These are phyloP conservation scores for Cydia pomonella DNA, from an alignment of 1,140 invertebrate species.

Conservation along the genomic window DNA sequence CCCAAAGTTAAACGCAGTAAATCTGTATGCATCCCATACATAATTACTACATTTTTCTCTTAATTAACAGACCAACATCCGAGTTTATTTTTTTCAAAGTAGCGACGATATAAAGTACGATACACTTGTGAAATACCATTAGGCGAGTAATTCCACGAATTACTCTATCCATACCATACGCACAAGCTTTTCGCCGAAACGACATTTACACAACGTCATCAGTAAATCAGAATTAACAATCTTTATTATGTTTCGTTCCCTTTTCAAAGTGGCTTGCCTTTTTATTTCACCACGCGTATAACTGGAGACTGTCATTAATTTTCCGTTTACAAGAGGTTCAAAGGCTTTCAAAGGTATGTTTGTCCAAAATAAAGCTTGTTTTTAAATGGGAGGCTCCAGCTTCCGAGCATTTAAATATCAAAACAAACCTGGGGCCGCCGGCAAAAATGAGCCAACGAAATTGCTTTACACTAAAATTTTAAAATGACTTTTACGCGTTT, in stretches of 20 bases:
- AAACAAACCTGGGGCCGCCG: not conserved
- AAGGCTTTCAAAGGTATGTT: constrained; percentile 25
- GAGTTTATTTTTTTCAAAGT: no score
- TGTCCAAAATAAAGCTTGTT: constrained; percentile 30
- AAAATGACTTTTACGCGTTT: constrained; percentile 5
- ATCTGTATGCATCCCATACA: no score
- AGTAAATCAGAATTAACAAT: not conserved
- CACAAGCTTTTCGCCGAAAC: not conserved
- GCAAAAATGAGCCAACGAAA: constrained; percentile 4
- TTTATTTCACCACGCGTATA: constrained; percentile 23
- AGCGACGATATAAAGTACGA: not conserved
- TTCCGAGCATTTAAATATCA: constrained; percentile 26
- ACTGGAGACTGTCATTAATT: constrained; percentile 24
- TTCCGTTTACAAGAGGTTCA: constrained; percentile 13
- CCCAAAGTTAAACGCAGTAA: no score
- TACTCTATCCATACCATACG: not conserved
- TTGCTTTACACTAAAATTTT: constrained; percentile 7
- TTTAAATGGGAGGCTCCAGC: constrained; percentile 21
- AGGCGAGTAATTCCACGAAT: not conserved
- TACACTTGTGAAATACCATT: not conserved
- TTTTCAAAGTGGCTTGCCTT: constrained; percentile 13
- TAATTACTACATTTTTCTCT: no score
- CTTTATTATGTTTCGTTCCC: not conserved
- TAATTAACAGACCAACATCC: no score
- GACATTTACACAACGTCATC: constrained; percentile 14